A percentile compares a stretch with the other conserved stretches of the same genome.
These are phyloP conservation scores for Hippocampus guttulatus DNA, from an alignment of 2,113 vertebrate genomes.

Conservation along the genomic window DNA sequence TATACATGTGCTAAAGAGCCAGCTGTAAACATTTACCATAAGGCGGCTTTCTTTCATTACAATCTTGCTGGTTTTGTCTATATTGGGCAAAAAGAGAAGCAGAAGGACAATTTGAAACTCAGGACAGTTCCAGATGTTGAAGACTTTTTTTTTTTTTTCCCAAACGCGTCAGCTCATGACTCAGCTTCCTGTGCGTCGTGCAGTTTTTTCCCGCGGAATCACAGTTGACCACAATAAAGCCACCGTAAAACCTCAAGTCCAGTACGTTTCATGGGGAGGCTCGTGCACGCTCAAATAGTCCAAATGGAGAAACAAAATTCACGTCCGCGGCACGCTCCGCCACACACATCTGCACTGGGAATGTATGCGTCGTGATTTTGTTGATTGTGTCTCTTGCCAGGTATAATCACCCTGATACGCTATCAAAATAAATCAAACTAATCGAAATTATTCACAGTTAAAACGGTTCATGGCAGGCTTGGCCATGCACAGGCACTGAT, in stretches of 20 bases:
- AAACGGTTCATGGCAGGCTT: no score
- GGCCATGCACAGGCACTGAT: no score
- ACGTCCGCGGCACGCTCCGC: no score
- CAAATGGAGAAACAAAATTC: no score
- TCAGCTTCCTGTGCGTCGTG: conserved; percentile 53
- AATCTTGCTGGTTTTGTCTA: conserved; percentile 40
- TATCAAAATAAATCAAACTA: no score
- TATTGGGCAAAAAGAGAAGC: conserved; percentile 47
- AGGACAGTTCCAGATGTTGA: conserved; percentile 54
- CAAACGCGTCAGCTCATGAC: conserved; percentile 43
- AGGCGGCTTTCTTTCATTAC: conserved; percentile 10
- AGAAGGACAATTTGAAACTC: conserved; percentile 24
- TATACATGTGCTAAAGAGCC: neutral
- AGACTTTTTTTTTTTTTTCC: conserved; percentile 34
- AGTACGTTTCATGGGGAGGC: neutral
- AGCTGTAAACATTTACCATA: neutral
- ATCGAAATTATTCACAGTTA: no score
- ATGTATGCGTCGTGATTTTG: no score
- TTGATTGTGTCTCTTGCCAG: no score
- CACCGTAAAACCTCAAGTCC: neutral
- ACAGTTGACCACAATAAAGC: neutral
- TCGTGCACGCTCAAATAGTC: no score
- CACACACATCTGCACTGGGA: no score
- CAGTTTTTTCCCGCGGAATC: conserved; percentile 32
- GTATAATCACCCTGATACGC: no score